Base-by-base conservation (phyloP, 1,140 invertebrate genomes). In the Metaphire vulgaris region DNA sequence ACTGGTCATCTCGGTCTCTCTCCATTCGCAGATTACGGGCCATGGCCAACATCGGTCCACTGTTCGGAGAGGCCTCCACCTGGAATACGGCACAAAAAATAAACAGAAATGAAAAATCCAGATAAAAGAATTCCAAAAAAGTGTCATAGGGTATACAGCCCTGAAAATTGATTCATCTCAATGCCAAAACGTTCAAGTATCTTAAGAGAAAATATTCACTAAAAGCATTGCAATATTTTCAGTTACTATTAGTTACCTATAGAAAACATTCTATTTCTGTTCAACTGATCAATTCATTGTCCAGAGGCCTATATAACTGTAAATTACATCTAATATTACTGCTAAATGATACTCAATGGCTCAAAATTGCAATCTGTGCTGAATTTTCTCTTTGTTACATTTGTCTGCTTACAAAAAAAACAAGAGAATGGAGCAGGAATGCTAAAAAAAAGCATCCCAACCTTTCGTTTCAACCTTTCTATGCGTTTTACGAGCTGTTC, bases 401-500 rank as follows among this genome's bases (percentile, higher is more conserved):
- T n/a, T n/a, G n/a, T n/a, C n/a, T n/a, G n/a, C n/a, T n/a, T n/a
- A n/a, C n/a, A n/a, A n/a, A n/a, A n/a, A n/a, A n/a, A n/a, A n/a
- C n/a, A n/a, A n/a, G n/a, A n/a, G n/a, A n/a, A n/a, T n/a, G n/a
- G n/a, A n/a, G n/a, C n/a, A n/a, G n/a, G n/a, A n/a, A n/a, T n/a
- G n/a, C n/a, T n/a, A n/a, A n/a, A n/a, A n/a, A n/a, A n/a, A n/a
- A n/a, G n/a, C n/a, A n/a, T n/a, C 64, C 33, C 68, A 41, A 78
- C 74, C 67, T 76, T 78, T 68, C 56, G 29, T 74, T 90, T 89
- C 26, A 92, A 87, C 79, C 91, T 88, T 80, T 92, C 91, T 78
- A 93, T 90, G 75, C 92, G 88, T 79, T 90, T 89, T 75, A 87
- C 79, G 16, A 91, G 86, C 80, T 92, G 91, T 82, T 94, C 92